Evolutionary conservation across 1,140 invertebrate species (phyloP).

Genomic region (Tetramorium simillimum): DNA sequence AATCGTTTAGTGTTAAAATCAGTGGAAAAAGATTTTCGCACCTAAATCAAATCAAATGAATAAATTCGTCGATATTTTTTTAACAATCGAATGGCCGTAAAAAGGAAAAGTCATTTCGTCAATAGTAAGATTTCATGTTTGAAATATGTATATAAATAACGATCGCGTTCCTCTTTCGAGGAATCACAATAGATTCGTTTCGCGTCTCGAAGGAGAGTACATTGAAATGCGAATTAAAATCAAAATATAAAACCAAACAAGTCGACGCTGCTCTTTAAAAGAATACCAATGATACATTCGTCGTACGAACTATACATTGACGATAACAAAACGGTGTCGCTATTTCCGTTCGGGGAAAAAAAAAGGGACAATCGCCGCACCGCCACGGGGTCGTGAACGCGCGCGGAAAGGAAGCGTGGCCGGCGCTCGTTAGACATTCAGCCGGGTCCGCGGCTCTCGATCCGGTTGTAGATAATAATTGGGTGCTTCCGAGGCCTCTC

Average conservation of each 20-base stretch:
- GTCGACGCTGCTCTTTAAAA: neutral
- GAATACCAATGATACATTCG: neutral
- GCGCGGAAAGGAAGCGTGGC: constrained; percentile 27
- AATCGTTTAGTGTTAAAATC: neutral
- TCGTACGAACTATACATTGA: neutral
- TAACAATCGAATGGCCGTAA: too few relatives aligned
- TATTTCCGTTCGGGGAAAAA: neutral
- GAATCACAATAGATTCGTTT: neutral
- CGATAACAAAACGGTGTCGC: neutral
- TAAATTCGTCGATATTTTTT: neutral
- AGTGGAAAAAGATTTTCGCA: neutral
- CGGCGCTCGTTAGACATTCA: constrained; percentile 45
- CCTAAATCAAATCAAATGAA: neutral
- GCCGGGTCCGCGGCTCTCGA: constrained; percentile 20
- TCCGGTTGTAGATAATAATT: constrained; percentile 44
- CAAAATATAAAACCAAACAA: neutral
- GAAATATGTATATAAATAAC: neutral
- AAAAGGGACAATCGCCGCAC: constrained; percentile 11
- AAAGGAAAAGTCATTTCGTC: too few relatives aligned
- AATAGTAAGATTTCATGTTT: neutral
- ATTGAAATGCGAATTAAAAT: neutral
- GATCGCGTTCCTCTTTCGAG: neutral
- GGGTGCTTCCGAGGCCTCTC: neutral
- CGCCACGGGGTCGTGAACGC: constrained; percentile 22
- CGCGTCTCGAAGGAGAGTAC: neutral